Evolutionary conservation across 2,888 invertebrate genomes (phyloP), one percentile per base, ranked within the genome.

Genomic region (Asteroscopus sphinx): DNA sequence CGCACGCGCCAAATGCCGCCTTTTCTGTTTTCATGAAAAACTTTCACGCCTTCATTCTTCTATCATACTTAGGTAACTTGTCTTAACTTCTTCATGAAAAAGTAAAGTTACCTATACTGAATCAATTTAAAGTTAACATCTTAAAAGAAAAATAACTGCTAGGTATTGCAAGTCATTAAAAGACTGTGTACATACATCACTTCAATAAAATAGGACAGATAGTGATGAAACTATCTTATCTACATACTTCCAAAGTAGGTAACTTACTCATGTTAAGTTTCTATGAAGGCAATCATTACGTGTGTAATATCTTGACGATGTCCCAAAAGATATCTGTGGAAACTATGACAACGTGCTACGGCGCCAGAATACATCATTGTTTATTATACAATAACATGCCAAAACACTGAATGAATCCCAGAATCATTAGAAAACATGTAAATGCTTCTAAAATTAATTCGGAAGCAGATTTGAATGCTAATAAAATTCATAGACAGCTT

Each of bases 1-100:
- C 91, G 89, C 90, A 90, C 69, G 91, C 91, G 90, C 85, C 61
- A 80, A 79, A 61, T 67, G 16, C 66, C 68, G 71, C 70, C 68
- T 79, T 77, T 76, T 78, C 68, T 46, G 48, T 53, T 60, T 49
- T 68, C 48, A 46, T 42, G 47, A 45, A 55, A 47, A 62, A 60
- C 17, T 49, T 53, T 44, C 16, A 72, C 63, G 49, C 68, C 46
- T 51, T 15, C 37, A 13, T 59, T 51, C 8, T 4, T 41, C 6
- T 11, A 25, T 15, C 3, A 8, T 28, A 28, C 9, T 11, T 1
- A 6, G 8, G 28, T n/a, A n/a, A n/a, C n/a, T n/a, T n/a, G n/a
- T n/a, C n/a, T n/a, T n/a, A n/a, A n/a, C n/a, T n/a, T n/a, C n/a
- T n/a, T n/a, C n/a, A n/a, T n/a, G n/a, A n/a, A n/a, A n/a, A n/a